Base-by-base conservation (phyloP, 2,888 invertebrate genomes). In the Pseudococcus jackbeardsleyi region DNA sequence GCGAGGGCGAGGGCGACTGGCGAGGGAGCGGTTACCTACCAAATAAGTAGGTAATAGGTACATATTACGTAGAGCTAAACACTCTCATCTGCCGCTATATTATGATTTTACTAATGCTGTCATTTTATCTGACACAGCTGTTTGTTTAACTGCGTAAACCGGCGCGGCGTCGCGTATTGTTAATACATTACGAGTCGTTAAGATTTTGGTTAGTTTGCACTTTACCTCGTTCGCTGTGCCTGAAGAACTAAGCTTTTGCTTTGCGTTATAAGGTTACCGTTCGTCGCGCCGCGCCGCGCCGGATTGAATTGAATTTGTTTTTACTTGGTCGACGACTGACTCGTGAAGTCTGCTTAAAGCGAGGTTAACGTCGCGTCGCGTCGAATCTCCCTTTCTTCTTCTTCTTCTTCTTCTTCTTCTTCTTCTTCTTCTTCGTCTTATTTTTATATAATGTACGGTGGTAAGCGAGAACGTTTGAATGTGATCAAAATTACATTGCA, bases 61-160 rank as follows among this genome's bases (percentile, higher is more conserved):
- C n/a, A n/a, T n/a, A n/a, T n/a, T n/a, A 50, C 50, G 39, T 77
- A 77, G 39, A 77, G 77, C 39, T 77, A 77, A 77, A 77, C 26
- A 77, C 77, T 15, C 77, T 77, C 77, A 77, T 77, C 77, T 39
- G 77, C 11, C 39, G 77, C 77, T 39, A 77, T 77, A 77, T 77
- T 77, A 77, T 39, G 77, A 39, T 77, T 77, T 77, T 77, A 77
- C 77, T 77, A 77, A 77, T 77, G 77, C 77, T 39, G 39, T 77
- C 77, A 39, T 77, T 77, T 77, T 77, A 77, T 77, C 77, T 39
- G 77, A 77, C 77, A 77, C 77, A 77, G 77, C 77, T 77, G 77
- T 77, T 77, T 77, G 77, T 77, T 77, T 39, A 39, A 77, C 39
- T 77, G 77, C 77, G 77, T 77, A 77, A 77, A 77, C 39, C 50